Percentiles rank a stretch among this genome's conserved stretches.
Evolutionary conservation across 2,113 vertebrate species (phyloP).

Genomic region (Podarcis raffonei): DNA sequence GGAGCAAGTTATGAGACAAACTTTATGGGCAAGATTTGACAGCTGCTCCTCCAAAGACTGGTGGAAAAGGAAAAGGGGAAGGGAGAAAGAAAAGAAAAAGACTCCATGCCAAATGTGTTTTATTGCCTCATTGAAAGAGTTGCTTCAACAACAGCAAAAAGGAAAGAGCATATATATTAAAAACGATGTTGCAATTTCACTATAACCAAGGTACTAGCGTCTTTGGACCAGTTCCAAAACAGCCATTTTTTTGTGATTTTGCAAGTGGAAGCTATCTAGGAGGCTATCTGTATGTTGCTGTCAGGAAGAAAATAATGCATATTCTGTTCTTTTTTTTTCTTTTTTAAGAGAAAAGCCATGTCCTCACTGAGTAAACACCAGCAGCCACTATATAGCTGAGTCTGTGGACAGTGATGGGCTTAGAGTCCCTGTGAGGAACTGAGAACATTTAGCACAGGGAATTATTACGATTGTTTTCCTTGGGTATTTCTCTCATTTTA

Average conservation of each 20-base stretch:
- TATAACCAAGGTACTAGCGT: too few relatives aligned
- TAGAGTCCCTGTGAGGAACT: neutral
- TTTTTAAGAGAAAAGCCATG: too few relatives aligned
- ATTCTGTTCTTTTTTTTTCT: too few relatives aligned
- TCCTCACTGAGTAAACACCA: neutral
- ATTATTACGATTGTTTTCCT: too few relatives aligned
- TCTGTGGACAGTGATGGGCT: neutral
- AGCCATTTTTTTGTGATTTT: neutral
- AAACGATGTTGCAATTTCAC: neutral
- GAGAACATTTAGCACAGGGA: neutral
- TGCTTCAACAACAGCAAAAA: neutral
- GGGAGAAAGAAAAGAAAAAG: accelerated
- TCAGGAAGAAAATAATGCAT: too few relatives aligned
- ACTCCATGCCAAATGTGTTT: neutral
- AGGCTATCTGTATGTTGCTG: too few relatives aligned
- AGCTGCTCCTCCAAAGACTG: neutral
- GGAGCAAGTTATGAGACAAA: neutral
- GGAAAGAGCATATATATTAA: too few relatives aligned
- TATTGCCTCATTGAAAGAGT: neutral
- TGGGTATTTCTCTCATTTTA: too few relatives aligned
- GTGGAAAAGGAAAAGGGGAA: too few relatives aligned
- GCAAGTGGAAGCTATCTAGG: neutral
- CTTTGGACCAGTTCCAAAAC: neutral
- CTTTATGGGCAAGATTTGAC: neutral
- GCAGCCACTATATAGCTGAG: neutral